A percentile compares a stretch with the other conserved stretches of the same genome.
These are phyloP conservation scores for Shargacucullia verbasci DNA, from an alignment of 2,888 invertebrate genomes.

Conservation along the genomic window DNA sequence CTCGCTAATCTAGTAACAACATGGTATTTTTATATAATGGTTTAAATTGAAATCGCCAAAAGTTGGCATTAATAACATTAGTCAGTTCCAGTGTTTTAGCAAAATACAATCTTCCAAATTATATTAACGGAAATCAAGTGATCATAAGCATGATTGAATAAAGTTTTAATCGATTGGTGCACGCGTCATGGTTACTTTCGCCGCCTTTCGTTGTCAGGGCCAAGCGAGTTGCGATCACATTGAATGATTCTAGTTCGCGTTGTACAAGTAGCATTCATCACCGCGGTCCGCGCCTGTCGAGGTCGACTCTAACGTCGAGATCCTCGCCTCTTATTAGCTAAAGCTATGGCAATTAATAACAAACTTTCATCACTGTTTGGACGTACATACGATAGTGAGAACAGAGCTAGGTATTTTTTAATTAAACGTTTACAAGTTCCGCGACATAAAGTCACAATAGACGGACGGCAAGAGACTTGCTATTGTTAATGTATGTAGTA, in stretches of 20 bases:
- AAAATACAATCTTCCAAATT: conserved; percentile 25
- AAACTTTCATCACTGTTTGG: conserved; percentile 63
- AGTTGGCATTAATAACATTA: conserved; percentile 7
- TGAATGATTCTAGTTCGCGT: conserved; percentile 64
- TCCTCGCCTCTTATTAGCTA: conserved; percentile 53
- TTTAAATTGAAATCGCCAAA: neutral
- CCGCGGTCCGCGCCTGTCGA: conserved; percentile 61
- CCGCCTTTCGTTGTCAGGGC: conserved; percentile 83
- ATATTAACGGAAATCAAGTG: conserved; percentile 46
- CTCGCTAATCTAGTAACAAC: neutral
- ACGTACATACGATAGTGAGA: conserved; percentile 54
- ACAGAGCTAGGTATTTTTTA: conserved; percentile 61
- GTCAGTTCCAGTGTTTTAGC: conserved; percentile 2
- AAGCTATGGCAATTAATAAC: conserved; percentile 56
- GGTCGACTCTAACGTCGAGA: conserved; percentile 61
- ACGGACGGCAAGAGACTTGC: conserved; percentile 57
- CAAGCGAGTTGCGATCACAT: conserved; percentile 65
- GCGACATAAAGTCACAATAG: conserved; percentile 64
- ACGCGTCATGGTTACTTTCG: conserved; percentile 82
- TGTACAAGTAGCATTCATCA: conserved; percentile 70
- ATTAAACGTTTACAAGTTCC: conserved; percentile 55
- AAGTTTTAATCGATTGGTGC: conserved; percentile 66
- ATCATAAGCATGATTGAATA: conserved; percentile 58
- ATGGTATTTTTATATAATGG: conserved; percentile 5
- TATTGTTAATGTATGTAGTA: conserved; percentile 65